These are phyloP conservation scores for Panopea generosa DNA, from an alignment of 2,888 invertebrate genomes.

Conservation along the genomic window DNA sequence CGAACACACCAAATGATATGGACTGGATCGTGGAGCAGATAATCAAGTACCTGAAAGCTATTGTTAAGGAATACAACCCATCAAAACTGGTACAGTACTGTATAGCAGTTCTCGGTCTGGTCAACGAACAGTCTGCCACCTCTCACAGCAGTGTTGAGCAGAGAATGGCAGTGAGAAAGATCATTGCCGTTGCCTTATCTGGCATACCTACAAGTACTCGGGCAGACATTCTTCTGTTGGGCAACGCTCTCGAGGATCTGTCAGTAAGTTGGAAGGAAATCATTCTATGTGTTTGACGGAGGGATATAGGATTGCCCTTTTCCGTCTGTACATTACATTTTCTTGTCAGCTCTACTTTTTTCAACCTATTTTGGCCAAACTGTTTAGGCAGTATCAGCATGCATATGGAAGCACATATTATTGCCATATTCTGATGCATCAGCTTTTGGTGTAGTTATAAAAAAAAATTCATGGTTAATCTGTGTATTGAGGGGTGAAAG, in stretches of 20 bases:
- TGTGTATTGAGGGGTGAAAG: too few species aligned
- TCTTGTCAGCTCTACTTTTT: not conserved
- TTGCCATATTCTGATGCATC: too few species aligned
- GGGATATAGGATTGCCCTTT: not conserved
- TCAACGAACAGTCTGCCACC: constrained; percentile 70
- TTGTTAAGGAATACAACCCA: constrained; percentile 72
- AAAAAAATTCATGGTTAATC: too few species aligned
- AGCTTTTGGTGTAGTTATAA: too few species aligned
- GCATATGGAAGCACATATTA: too few species aligned
- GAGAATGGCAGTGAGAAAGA: constrained; percentile 68
- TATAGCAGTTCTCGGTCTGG: constrained; percentile 66
- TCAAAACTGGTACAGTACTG: constrained; percentile 70
- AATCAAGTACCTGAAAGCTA: constrained; percentile 45
- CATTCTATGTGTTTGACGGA: too few species aligned
- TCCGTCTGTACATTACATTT: not conserved
- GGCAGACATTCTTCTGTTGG: constrained; percentile 69
- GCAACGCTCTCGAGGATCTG: constrained; percentile 65
- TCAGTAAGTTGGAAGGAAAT: constrained; percentile 74
- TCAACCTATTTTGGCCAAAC: too few species aligned
- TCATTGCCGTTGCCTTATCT: constrained; percentile 61
- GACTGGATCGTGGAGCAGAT: constrained; percentile 64
- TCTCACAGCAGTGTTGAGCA: constrained; percentile 23
- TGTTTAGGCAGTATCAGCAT: too few species aligned
- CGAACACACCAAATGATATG: too few species aligned
- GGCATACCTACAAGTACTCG: constrained; percentile 62